Percentiles rank a stretch among this genome's conserved stretches.
phyloP scores from a whole-genome alignment of 1,140 invertebrate genomes.

The Drosophila sturtevanti region DNA sequence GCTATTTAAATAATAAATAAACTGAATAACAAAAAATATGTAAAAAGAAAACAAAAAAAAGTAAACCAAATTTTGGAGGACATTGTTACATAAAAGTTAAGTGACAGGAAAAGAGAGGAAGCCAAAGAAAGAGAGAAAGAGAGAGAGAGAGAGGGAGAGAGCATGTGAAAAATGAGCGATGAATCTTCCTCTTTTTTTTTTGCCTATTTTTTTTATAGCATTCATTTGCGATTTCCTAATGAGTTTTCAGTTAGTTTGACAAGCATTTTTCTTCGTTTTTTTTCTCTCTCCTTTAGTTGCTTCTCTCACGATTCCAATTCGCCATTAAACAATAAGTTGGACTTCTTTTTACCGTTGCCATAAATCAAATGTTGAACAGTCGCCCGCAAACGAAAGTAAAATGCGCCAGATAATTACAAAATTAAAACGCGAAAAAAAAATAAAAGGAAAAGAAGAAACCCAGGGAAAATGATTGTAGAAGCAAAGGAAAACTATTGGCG shows the following conservation, averaged over 20 bases:
- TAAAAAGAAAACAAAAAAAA: no score
- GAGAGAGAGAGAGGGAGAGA: background rate
- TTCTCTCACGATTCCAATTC: constrained; percentile 70
- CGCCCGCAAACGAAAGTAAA: constrained; percentile 69
- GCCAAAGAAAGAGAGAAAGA: constrained; percentile 2
- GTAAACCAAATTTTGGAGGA: no score
- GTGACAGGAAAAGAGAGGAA: no score
- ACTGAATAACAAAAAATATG: no score
- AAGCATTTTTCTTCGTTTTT: constrained; percentile 23
- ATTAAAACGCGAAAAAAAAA: constrained; percentile 48
- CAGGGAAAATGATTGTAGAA: constrained; percentile 11
- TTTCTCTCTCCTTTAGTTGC: background rate
- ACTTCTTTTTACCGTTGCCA: constrained; percentile 54
- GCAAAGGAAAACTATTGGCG: constrained; percentile 56
- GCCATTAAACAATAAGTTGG: constrained; percentile 57
- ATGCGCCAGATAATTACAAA: constrained; percentile 74
- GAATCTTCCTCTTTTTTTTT: background rate
- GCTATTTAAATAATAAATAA: no score
- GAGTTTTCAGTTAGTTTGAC: constrained; percentile 32
- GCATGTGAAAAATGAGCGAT: background rate
- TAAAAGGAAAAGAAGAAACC: constrained; percentile 22
- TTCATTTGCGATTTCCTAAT: constrained; percentile 33
- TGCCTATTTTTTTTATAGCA: background rate
- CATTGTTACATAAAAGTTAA: no score
- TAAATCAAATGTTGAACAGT: constrained; percentile 61